Evolutionary conservation across 2,888 invertebrate genomes (phyloP), one percentile per base, ranked within the genome.

Genomic region (Perithous albicinctus): DNA sequence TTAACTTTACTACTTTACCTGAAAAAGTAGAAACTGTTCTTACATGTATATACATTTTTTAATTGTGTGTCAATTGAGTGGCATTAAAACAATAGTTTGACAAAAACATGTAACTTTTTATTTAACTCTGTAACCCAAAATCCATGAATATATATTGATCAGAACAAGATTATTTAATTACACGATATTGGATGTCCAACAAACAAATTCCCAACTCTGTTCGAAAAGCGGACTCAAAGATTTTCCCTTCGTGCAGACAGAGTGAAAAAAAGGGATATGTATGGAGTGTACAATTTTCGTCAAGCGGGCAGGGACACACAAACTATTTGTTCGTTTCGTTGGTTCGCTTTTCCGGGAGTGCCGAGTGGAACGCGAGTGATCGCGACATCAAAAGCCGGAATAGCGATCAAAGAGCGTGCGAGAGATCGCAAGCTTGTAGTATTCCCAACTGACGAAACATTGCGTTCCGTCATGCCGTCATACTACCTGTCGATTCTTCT

Each of bases 211-310:
- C 23, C 63, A 32, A 3, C 41, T 23, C n/a, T 12, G 12, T 29
- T 56, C 12, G 7, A 7, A 10, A n/a, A 5, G 26, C 46, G 59
- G 23, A 59, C 23, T 61, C 48, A 35, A 46, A 51, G 43, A 46
- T 32, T 59, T 59, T 41, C 43, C 29, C 20, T 29, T 26, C 18
- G 23, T 5, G 7, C n/a, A 8, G 38, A 41, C 66, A 56, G 41
- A 59, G 56, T n/a, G 77, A 56, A 74, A 67, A 61, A 18, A 56
- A 59, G n/a, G 18, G 48, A 48, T 43, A 80, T 91, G 90, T 79
- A 89, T 89, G 29, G 38, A 79, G 32, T n/a, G 15, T 41, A 43
- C 43, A 56, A 15, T 75, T 75, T 78, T 46, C 43, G 63, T 70
- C 51, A n/a, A 35, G 54, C 63, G 23, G 8, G 63, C 38, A 3